Evolutionary conservation across 2,797 vertebrate genomes (phyloP), one percentile per base, ranked within the genome.

Genomic region (Microctenopoma steveboyesi): DNA sequence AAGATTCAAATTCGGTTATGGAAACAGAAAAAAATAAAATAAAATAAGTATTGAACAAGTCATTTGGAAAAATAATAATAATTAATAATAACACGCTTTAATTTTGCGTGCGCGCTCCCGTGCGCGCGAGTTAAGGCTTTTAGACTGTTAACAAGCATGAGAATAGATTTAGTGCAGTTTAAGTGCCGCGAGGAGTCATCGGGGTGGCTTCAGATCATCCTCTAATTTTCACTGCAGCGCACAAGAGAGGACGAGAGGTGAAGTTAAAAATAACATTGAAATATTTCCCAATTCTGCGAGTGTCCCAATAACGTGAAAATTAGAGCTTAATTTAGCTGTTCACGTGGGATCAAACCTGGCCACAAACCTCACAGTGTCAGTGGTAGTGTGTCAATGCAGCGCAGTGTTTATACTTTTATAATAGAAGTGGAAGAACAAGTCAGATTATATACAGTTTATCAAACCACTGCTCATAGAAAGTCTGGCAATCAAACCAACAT

Each of bases 131-230:
- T 8, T 59, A 60, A 8, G 65, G 28, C 50, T 82, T 74, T 74
- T 37, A 70, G 59, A 55, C 71, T 80, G 74, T 78, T 86, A 76
- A 81, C 45, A 78, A 50, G 68, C 52, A 63, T 13, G 54, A 50
- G 25, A 83, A 76, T 82, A 85, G 84, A 85, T 7, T 7, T 69
- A 54, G 35, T 61, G 78, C 68, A 64, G 60, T 64, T 81, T 71
- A 42, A 75, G 65, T 73, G 54, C 71, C 28, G 35, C 5, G 22
- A 62, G 39, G 62, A 68, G 51, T 57, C 72, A 55, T 73, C 64
- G 1, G 43, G 56, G 62, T 61, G 72, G 83, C 59, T 81, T 83
- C 66, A 76, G 51, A 70, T 75, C 85, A 73, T 61, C 51, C 71
- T 65, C 68, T 60, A 60, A 71, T 74, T 74, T 69, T 16, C 13